Conservation (phyloP, 92 coral and sea anemone species). For the Nematostella vectensis region DNA sequence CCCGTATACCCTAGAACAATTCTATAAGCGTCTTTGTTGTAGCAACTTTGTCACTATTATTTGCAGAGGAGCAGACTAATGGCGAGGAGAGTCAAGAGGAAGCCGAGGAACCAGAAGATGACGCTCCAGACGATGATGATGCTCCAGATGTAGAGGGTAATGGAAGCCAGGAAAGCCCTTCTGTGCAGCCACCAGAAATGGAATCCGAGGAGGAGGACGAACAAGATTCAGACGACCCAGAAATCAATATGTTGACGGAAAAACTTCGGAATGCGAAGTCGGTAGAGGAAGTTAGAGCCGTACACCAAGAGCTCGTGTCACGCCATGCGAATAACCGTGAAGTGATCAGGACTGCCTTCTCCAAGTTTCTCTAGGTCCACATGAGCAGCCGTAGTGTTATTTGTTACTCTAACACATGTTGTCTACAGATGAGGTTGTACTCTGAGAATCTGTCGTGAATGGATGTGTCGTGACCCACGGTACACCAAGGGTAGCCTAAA, state of each 20-base stretch:
- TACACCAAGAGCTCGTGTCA: slow-evolving; percentile 30
- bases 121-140: background rate
- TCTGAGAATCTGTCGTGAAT: too few species aligned
- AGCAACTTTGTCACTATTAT: too few species aligned
- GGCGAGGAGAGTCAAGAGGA: background rate
- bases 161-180: background rate
- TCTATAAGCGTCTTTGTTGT: too few species aligned
- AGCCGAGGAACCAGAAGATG: slow-evolving; percentile 3
- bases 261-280: slow-evolving; percentile 11
- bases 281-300: slow-evolving; percentile 29
- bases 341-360: slow-evolving; percentile 10
- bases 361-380: slow-evolving; percentile 28
- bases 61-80: too few species aligned
- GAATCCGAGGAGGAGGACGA: slow-evolving; percentile 16
- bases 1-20: too few species aligned
- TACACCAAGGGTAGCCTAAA: too few species aligned
- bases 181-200: background rate
- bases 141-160: background rate
- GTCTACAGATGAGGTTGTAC: too few species aligned
- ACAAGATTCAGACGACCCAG: slow-evolving; percentile 25
- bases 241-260: slow-evolving; percentile 8
- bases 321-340: slow-evolving; percentile 32
- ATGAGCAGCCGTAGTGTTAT: background rate
- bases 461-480: too few species aligned
- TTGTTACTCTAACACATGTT: too few species aligned